phyloP scores from a whole-genome alignment of 2,797 vertebrate genomes.

The Psittacula echo region DNA sequence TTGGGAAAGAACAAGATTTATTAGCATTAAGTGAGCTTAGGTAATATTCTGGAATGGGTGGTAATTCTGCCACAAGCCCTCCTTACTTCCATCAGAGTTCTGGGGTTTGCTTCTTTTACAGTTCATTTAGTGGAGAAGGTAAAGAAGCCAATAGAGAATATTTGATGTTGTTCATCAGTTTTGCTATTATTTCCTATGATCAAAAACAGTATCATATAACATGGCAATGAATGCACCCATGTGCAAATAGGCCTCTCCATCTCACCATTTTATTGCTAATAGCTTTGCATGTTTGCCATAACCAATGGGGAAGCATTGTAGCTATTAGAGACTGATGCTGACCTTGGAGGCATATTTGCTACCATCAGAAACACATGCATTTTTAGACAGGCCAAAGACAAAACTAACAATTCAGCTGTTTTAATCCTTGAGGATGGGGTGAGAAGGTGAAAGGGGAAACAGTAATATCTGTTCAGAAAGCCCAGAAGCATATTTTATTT shows the following conservation, averaged over 20 bases:
- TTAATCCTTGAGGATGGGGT: not conserved
- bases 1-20: not conserved
- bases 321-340: not conserved
- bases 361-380: not conserved
- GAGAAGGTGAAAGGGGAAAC: not conserved
- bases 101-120: not conserved
- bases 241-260: not conserved
- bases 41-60: slow-evolving; percentile 27
- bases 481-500: not conserved
- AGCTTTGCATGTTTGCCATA: not conserved
- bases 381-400: not conserved
- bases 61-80: not conserved
- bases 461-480: not conserved
- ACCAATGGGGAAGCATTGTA: not conserved
- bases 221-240: accelerated
- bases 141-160: not conserved
- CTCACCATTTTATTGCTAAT: not conserved
- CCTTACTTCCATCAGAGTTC: not conserved
- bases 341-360: not conserved
- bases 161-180: not conserved
- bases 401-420: not conserved
- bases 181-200: not conserved
- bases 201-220: not conserved
- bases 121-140: not conserved
- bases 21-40: not conserved